A percentile compares a stretch with the other conserved stretches of the same genome.
phyloP scores from a whole-genome alignment of 2,797 vertebrate genomes.

The Anableps anableps region DNA sequence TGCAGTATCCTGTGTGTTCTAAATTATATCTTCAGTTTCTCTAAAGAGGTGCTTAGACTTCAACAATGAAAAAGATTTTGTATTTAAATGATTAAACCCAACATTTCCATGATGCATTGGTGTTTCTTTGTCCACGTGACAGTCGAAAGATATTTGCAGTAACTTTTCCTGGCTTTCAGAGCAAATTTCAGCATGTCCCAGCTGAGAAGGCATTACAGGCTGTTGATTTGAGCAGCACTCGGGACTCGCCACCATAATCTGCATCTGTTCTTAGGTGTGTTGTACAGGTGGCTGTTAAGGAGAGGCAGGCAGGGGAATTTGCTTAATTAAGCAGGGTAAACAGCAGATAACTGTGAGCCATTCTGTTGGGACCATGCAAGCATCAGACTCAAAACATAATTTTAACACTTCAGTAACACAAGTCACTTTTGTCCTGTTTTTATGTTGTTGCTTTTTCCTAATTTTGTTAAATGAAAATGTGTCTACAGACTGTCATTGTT shows the following conservation, averaged over 20 bases:
- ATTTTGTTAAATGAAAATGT: slow-evolving; percentile 41
- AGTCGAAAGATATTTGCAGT: slow-evolving; percentile 70
- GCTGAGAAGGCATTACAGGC: slow-evolving; percentile 73
- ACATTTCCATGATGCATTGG: slow-evolving; percentile 10
- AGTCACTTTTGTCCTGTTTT: slow-evolving; percentile 5
- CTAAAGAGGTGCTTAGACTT: not conserved
- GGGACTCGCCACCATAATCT: slow-evolving; percentile 65
- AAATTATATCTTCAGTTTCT: slow-evolving; percentile 4
- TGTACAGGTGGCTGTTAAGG: slow-evolving; percentile 77
- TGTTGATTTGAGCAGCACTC: slow-evolving; percentile 69
- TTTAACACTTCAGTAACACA: slow-evolving; percentile 32
- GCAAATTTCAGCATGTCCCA: slow-evolving; percentile 77
- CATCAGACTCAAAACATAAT: slow-evolving; percentile 53
- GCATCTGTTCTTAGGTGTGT: slow-evolving; percentile 78
- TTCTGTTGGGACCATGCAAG: slow-evolving; percentile 68
- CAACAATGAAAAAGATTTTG: slow-evolving; percentile 4
- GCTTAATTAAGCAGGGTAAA: slow-evolving; percentile 82
- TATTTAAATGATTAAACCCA: slow-evolving; percentile 2
- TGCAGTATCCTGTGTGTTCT: slow-evolving; percentile 27
- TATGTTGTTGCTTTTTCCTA: slow-evolving; percentile 20
- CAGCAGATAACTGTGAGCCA: slow-evolving; percentile 70
- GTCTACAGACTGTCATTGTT: slow-evolving; percentile 44
- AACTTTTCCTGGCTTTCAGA: slow-evolving; percentile 60
- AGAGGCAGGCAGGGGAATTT: slow-evolving; percentile 72
- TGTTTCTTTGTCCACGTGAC: slow-evolving; percentile 45